Percentiles rank a stretch among this genome's conserved stretches.
Evolutionary conservation across 1,140 invertebrate species (phyloP).

Genomic region (Drosophila albomicans): DNA sequence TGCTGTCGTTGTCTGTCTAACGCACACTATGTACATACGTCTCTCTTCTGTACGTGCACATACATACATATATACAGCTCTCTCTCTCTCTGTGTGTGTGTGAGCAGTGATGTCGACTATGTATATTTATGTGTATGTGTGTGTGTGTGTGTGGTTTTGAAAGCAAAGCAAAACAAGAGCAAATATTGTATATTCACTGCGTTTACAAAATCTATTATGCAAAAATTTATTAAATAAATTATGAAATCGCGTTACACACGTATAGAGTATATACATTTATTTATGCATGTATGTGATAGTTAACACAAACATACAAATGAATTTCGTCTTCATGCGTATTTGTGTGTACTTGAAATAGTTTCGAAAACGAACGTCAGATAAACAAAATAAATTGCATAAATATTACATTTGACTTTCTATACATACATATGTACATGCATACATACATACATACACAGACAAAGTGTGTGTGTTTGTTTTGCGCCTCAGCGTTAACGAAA

Average conservation of each 20-base stretch:
- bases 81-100: conserved; percentile 23
- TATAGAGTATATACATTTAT: not conserved
- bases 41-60: conserved; percentile 30
- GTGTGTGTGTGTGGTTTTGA: conserved; percentile 50
- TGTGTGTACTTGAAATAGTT: conserved; percentile 51
- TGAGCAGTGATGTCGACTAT: conserved; percentile 10
- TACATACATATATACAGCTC: conserved; percentile 3
- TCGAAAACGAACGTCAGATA: conserved; percentile 36
- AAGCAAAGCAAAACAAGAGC: conserved; percentile 38
- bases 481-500: conserved; percentile 23
- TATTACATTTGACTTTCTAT: conserved; percentile 33
- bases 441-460: not conserved
- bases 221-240: conserved; percentile 45
- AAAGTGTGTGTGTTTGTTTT: conserved; percentile 17
- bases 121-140: conserved; percentile 30
- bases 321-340: conserved; percentile 5
- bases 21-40: conserved; percentile 44
- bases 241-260: conserved; percentile 30
- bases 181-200: conserved; percentile 36
- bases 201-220: conserved; percentile 41
- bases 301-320: conserved; percentile 1
- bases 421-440: not conserved
- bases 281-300: not conserved
- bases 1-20: conserved; percentile 63
- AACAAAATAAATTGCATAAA: conserved; percentile 59